Conservation (phyloP, 1,140 invertebrate species). For the Euura saliciscinereae region DNA sequence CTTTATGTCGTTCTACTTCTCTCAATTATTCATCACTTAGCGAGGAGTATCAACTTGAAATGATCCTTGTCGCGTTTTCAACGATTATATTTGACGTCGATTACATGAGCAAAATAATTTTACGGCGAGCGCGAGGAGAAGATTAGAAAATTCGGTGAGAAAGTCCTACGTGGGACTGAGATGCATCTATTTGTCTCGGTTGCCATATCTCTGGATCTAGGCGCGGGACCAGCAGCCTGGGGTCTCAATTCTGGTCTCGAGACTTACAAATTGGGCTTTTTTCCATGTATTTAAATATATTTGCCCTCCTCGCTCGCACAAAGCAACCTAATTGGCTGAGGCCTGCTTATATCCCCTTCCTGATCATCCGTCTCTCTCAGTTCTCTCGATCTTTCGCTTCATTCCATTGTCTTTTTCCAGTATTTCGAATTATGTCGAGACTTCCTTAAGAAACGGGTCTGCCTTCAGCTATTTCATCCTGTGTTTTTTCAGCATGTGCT, state of each 20-base stretch:
- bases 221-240: constrained; percentile 3
- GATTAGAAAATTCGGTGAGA: not conserved
- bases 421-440: too few relatives aligned
- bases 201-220: constrained; percentile 3
- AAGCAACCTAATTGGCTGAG: not conserved
- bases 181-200: constrained; percentile 7
- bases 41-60: not conserved
- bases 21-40: constrained; percentile 5
- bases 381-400: not conserved
- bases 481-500: too few relatives aligned
- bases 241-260: constrained; percentile 4
- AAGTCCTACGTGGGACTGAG: not conserved
- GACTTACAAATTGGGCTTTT: constrained; percentile 7
- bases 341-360: not conserved
- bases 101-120: too few relatives aligned
- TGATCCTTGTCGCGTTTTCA: too few relatives aligned
- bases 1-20: constrained; percentile 3
- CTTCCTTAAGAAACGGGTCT: too few relatives aligned
- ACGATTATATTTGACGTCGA: too few relatives aligned
- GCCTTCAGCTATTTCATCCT: too few relatives aligned
- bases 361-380: not conserved
- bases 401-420: not conserved
- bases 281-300: constrained; percentile 5
- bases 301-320: not conserved
- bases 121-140: too few relatives aligned